These are phyloP conservation scores for Empis livida DNA, from an alignment of 2,888 invertebrate species.

Conservation along the genomic window DNA sequence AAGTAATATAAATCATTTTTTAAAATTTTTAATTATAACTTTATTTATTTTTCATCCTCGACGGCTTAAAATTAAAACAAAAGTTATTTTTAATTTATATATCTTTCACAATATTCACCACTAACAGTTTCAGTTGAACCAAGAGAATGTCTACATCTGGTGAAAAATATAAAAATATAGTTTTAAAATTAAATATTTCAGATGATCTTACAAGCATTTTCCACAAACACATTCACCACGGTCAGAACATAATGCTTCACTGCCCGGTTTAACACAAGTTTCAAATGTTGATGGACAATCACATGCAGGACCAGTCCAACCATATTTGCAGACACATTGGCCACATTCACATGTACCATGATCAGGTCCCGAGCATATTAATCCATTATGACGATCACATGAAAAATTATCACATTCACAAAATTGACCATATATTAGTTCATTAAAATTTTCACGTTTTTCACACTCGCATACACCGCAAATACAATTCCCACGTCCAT, in stretches of 20 bases:
- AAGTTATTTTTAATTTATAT: too few relatives aligned
- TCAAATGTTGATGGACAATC: conserved; percentile 58
- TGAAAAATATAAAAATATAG: too few relatives aligned
- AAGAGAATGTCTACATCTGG: too few relatives aligned
- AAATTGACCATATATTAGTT: conserved; percentile 53
- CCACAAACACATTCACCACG: conserved; percentile 82
- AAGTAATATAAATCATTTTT: too few relatives aligned
- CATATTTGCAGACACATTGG: conserved; percentile 56
- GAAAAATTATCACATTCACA: conserved; percentile 91
- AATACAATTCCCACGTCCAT: conserved; percentile 57
- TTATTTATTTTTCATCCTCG: too few relatives aligned
- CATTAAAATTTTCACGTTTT: conserved; percentile 43
- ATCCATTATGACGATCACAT: conserved; percentile 66
- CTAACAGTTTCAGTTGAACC: too few relatives aligned
- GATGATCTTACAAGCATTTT: conserved; percentile 44
- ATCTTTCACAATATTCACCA: too few relatives aligned
- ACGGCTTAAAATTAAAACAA: too few relatives aligned
- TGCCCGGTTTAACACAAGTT: conserved; percentile 52
- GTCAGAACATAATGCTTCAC: conserved; percentile 52
- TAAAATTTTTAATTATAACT: too few relatives aligned
- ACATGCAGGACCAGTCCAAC: conserved; percentile 67
- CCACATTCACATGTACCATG: conserved; percentile 79
- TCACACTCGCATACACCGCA: conserved; percentile 63
- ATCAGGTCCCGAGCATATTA: conserved; percentile 57
- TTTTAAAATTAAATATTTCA: too few relatives aligned